Evolutionary conservation across 1,140 invertebrate species (phyloP).

Genomic region (Lepidostoma basale): DNA sequence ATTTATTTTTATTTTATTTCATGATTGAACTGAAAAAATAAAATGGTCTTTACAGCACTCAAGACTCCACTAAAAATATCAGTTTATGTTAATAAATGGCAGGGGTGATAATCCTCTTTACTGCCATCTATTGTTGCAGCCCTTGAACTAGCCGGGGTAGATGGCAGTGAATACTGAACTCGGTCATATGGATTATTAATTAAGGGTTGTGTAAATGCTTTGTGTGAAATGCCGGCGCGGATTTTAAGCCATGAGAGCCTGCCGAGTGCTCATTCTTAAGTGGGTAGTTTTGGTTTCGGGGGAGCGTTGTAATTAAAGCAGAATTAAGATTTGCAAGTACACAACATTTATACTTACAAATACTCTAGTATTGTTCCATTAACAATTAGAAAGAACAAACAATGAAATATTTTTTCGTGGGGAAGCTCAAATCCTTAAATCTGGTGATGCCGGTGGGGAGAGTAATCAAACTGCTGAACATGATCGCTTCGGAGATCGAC

Average conservation of each 20-base stretch:
- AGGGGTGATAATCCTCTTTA: conserved; percentile 35
- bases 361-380: too few species aligned
- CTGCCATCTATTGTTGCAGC: conserved; percentile 21
- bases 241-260: conserved; percentile 38
- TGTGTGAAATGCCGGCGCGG: conserved; percentile 6
- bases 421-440: too few species aligned
- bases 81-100: conserved; percentile 44
- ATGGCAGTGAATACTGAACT: conserved; percentile 19
- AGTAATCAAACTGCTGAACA: too few species aligned
- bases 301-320: not conserved
- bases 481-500: too few species aligned
- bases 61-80: conserved; percentile 31
- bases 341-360: too few species aligned
- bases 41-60: too few species aligned
- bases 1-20: too few species aligned
- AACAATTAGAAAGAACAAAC: too few species aligned
- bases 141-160: conserved; percentile 28
- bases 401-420: too few species aligned
- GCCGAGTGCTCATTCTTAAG: conserved; percentile 32
- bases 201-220: conserved; percentile 29
- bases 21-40: too few species aligned
- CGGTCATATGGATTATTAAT: conserved; percentile 45
- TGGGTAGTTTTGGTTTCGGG: not conserved
- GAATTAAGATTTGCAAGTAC: too few species aligned
- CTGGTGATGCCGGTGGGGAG: too few species aligned